Evolutionary conservation across 2,888 invertebrate genomes (phyloP), one percentile per base, ranked within the genome.

Genomic region (Acleris sparsana): DNA sequence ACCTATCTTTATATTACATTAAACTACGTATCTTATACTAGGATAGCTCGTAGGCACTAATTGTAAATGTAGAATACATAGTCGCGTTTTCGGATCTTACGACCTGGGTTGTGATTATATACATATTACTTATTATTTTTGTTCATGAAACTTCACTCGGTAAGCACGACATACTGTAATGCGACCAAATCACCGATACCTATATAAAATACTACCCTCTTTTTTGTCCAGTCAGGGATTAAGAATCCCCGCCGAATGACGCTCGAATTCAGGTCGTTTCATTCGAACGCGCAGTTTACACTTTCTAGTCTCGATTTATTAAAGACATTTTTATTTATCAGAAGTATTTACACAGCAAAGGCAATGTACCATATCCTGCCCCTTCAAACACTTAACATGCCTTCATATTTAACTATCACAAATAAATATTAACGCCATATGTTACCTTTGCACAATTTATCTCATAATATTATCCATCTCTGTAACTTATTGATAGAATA

Each of bases 271-370:
- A 80, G 84, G 82, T 87, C 84, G 85, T 87, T 77, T 77, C 75
- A 84, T 85, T 83, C 83, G 78, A 74, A 80, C 70, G 75, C 78
- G 82, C 80, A 76, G 76, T 82, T 82, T 83, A 88, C 87, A 89
- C 86, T 89, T 88, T 92, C 91, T 92, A 92, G 91, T 92, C 91
- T 90, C 87, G 79, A 86, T 86, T 83, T 84, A 82, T 80, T 83
- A 79, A 84, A 84, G 80, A 79, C 83, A 81, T 77, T 73, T 33
- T 33, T 33, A n/a, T 78, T 75, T 72, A 72, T 70, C 73, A 70
- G 67, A 71, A 52, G 25, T 52, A 39, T 13, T 13, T 11, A 62
- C 22, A 57, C 46, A 56, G 57, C 61, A 49, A 7, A 49, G 17
- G 52, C 22, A 22, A 33, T 16, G 16, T 53, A 53, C 33, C 3